A percentile compares a stretch with the other conserved stretches of the same genome.
Evolutionary conservation across 2,888 invertebrate genomes (phyloP).

Genomic region (Dichetophora obliterata): DNA sequence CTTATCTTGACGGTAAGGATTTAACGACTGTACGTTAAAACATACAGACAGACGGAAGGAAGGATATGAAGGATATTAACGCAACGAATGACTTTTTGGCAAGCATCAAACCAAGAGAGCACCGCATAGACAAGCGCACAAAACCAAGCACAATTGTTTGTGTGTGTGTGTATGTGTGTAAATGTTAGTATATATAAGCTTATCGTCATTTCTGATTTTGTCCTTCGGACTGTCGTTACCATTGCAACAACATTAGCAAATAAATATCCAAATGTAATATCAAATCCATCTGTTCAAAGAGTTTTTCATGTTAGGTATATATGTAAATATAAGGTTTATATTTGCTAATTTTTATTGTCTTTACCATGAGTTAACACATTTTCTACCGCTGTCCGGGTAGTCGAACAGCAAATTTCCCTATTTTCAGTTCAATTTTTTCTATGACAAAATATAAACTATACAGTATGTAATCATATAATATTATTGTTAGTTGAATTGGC

Average conservation of each 20-base stretch:
- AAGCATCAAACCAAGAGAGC: not conserved
- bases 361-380: too few species aligned
- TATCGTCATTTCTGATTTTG: not conserved
- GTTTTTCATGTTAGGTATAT: too few species aligned
- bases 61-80: slow-evolving; percentile 13
- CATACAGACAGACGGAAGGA: slow-evolving; percentile 5
- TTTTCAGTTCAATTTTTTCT: too few species aligned
- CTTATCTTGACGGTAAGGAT: slow-evolving; percentile 32
- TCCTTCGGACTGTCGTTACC: slow-evolving; percentile 2
- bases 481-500: too few species aligned
- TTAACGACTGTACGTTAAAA: not conserved
- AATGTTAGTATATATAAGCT: too few species aligned
- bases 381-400: too few species aligned
- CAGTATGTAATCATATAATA: too few species aligned
- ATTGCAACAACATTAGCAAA: slow-evolving; percentile 27
- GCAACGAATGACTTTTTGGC: slow-evolving; percentile 27
- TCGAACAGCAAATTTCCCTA: too few species aligned
- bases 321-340: too few species aligned
- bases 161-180: slow-evolving; percentile 16
- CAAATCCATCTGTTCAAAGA: too few species aligned
- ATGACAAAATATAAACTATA: too few species aligned
- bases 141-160: not conserved
- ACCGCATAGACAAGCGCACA: not conserved
- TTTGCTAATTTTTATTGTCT: too few species aligned
- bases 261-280: slow-evolving; percentile 30